phyloP scores from a whole-genome alignment of 92 coral and sea anemone species.

The Scolanthus callimorphus region DNA sequence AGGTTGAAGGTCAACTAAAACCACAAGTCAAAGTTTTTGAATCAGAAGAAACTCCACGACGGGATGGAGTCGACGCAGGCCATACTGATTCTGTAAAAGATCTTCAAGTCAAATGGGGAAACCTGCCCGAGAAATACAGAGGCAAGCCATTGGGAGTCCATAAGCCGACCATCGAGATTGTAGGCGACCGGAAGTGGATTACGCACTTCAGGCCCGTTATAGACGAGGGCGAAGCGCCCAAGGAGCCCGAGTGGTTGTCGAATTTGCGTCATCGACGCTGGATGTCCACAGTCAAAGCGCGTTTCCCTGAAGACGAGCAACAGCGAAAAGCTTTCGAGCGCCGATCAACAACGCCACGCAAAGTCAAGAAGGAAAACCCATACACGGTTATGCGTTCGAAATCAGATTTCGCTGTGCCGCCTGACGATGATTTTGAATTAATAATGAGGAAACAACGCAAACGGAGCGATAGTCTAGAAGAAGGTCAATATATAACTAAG shows the following conservation, averaged over 20 bases:
- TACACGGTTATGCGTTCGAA: constrained; percentile 77
- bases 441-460: constrained; percentile 88
- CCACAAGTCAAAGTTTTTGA: constrained; percentile 59
- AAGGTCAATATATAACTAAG: constrained; percentile 49
- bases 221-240: constrained; percentile 82
- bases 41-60: constrained; percentile 30
- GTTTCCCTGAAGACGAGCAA: constrained; percentile 90
- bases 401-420: constrained; percentile 34
- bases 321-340: constrained; percentile 74
- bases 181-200: constrained; percentile 73
- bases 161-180: constrained; percentile 71
- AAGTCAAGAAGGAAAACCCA: constrained; percentile 79
- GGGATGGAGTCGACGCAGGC: constrained; percentile 72
- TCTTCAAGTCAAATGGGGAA: constrained; percentile 64
- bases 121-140: constrained; percentile 46
- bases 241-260: constrained; percentile 90
- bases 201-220: constrained; percentile 72
- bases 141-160: constrained; percentile 74
- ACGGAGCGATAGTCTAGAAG: constrained; percentile 64
- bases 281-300: constrained; percentile 93
- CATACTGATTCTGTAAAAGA: constrained; percentile 62
- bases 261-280: constrained; percentile 93
- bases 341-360: constrained; percentile 89
- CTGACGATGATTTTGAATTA: constrained; percentile 82
- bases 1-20: constrained; percentile 17